These are phyloP conservation scores for Antechinus flavipes DNA, from an alignment of 2,113 vertebrate species.

Conservation along the genomic window DNA sequence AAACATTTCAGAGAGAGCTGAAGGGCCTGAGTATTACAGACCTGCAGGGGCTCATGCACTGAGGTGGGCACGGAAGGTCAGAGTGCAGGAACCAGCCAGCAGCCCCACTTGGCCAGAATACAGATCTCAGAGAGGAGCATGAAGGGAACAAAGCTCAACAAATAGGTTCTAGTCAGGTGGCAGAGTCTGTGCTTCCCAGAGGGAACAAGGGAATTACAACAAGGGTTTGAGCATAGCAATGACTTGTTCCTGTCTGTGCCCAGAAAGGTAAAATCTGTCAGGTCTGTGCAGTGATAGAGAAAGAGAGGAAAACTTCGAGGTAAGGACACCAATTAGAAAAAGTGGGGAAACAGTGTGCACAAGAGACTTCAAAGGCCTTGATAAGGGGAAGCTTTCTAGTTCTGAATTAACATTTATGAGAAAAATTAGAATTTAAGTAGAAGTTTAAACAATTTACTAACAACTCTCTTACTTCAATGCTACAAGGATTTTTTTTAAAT, in stretches of 20 bases:
- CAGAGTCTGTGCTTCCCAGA: not conserved
- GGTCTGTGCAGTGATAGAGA: not conserved
- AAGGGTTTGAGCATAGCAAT: not conserved
- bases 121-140: not conserved
- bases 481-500: not conserved
- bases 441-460: not conserved
- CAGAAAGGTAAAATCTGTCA: not conserved
- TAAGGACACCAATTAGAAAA: not conserved
- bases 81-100: not conserved
- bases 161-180: not conserved
- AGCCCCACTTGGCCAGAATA: not conserved
- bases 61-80: not conserved
- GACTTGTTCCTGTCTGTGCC: not conserved
- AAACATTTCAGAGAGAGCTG: not conserved
- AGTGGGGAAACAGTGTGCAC: not conserved
- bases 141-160: not conserved
- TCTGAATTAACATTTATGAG: not conserved
- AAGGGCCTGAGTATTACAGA: not conserved
- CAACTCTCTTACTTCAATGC: not conserved
- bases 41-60: not conserved
- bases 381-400: not conserved
- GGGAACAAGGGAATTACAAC: not conserved
- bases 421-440: not conserved
- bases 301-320: not conserved
- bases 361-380: not conserved